Conservation (phyloP, 2,113 vertebrate genomes). For the Psephotus haematonotus region DNA sequence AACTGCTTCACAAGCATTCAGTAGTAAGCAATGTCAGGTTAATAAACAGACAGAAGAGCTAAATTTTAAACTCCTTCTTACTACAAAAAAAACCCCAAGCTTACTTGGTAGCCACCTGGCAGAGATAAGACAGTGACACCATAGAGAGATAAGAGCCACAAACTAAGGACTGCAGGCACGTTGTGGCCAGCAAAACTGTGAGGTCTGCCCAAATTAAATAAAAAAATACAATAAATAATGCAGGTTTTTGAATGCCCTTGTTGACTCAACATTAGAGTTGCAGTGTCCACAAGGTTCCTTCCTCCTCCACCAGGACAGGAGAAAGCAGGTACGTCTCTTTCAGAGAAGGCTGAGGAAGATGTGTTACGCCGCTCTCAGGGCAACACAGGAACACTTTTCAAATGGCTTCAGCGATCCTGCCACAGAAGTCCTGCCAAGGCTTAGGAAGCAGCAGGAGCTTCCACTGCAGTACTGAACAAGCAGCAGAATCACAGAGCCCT, state of each 20-base stretch:
- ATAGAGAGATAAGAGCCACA: background rate
- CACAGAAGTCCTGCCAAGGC: accelerated
- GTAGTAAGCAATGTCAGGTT: background rate
- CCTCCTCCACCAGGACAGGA: background rate
- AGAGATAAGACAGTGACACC: background rate
- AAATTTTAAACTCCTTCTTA: background rate
- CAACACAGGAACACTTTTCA: background rate
- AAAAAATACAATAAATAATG: background rate
- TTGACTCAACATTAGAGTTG: background rate
- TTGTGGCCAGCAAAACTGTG: background rate
- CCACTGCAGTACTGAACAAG: accelerated
- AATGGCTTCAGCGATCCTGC: background rate
- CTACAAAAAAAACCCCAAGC: background rate
- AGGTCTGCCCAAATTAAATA: background rate
- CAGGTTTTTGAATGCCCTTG: background rate
- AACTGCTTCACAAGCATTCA: background rate
- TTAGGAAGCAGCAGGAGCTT: background rate
- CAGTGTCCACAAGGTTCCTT: background rate
- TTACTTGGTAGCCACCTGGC: background rate
- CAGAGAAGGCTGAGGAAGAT: accelerated
- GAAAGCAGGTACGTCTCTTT: background rate
- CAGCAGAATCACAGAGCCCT: background rate
- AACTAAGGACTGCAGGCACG: background rate
- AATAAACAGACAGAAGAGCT: background rate
- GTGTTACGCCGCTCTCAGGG: accelerated